A percentile compares a stretch with the other conserved stretches of the same genome.
These are phyloP conservation scores for Oreamnos americanus DNA, from an alignment of 2,113 vertebrate genomes.

Conservation along the genomic window DNA sequence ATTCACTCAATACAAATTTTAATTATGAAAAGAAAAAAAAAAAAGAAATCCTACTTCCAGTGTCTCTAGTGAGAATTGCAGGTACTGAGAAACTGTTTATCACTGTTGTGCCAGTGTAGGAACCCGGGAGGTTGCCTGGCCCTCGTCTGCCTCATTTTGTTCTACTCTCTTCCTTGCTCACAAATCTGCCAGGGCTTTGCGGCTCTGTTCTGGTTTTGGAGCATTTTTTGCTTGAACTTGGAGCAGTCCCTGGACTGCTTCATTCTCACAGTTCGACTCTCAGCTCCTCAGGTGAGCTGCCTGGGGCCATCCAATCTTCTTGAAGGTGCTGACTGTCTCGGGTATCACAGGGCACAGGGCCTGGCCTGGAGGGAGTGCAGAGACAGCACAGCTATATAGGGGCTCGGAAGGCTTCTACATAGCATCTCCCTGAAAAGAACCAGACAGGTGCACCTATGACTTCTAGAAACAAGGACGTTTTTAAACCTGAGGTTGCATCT, in stretches of 20 bases:
- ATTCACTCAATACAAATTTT: not conserved
- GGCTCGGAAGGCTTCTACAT: not conserved
- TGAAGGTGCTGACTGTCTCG: not conserved
- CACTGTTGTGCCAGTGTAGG: not conserved
- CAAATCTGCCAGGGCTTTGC: not conserved
- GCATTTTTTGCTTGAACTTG: not conserved
- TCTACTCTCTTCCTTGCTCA: not conserved
- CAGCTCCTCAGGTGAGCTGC: too few species aligned
- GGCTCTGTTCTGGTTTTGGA: not conserved
- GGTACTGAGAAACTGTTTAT: not conserved
- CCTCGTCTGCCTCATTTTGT: fast-evolving
- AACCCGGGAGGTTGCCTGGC: fast-evolving
- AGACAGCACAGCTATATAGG: not conserved
- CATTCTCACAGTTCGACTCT: not conserved
- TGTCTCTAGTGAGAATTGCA: not conserved
- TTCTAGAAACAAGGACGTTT: not conserved
- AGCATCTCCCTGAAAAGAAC: not conserved
- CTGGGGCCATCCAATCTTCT: not conserved
- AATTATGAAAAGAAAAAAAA: not conserved
- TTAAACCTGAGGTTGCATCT: not conserved
- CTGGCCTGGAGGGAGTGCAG: too few species aligned
- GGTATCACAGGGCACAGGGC: too few species aligned
- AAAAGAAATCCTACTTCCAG: not conserved
- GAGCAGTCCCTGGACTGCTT: not conserved
- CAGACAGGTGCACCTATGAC: too few species aligned